A percentile compares a stretch with the other conserved stretches of the same genome.
phyloP scores from a whole-genome alignment of 2,888 invertebrate genomes.

The Tipula helvola region DNA sequence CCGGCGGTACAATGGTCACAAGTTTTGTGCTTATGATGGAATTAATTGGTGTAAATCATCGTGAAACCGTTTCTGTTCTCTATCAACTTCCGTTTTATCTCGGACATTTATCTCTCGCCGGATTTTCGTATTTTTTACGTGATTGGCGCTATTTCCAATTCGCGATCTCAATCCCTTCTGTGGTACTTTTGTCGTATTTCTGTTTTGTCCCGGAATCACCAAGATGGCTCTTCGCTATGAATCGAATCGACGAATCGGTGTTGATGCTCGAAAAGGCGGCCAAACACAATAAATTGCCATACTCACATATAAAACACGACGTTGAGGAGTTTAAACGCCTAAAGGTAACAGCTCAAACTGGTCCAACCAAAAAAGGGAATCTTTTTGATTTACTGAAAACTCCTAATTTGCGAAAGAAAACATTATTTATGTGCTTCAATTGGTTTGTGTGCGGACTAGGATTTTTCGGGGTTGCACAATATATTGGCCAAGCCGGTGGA shows the following conservation, averaged over 20 bases:
- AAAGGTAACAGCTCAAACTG: background rate
- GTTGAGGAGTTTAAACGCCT: constrained; percentile 40
- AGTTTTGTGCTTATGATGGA: constrained; percentile 60
- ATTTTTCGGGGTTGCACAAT: constrained; percentile 81
- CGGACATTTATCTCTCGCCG: constrained; percentile 50
- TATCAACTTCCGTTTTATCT: constrained; percentile 60
- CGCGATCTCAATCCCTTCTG: constrained; percentile 48
- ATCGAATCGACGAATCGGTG: constrained; percentile 47
- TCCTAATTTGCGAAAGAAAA: constrained; percentile 54
- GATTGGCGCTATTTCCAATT: constrained; percentile 57
- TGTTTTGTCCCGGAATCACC: constrained; percentile 69
- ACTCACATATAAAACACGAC: constrained; percentile 36
- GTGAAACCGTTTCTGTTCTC: constrained; percentile 40
- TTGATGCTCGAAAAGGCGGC: constrained; percentile 50
- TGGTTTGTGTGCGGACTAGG: constrained; percentile 79
- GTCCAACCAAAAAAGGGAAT: constrained; percentile 37
- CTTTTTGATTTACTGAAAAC: constrained; percentile 55
- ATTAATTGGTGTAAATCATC: constrained; percentile 44
- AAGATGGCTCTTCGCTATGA: constrained; percentile 60
- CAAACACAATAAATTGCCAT: constrained; percentile 40
- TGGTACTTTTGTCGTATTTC: constrained; percentile 47
- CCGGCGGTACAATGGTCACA: constrained; percentile 74
- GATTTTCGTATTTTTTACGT: constrained; percentile 50
- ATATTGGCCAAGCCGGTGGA: constrained; percentile 65
- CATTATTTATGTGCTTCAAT: constrained; percentile 59